Conservation (phyloP, 35 echinoderm and acorn worm genomes). For the Heliocidaris tuberculata region DNA sequence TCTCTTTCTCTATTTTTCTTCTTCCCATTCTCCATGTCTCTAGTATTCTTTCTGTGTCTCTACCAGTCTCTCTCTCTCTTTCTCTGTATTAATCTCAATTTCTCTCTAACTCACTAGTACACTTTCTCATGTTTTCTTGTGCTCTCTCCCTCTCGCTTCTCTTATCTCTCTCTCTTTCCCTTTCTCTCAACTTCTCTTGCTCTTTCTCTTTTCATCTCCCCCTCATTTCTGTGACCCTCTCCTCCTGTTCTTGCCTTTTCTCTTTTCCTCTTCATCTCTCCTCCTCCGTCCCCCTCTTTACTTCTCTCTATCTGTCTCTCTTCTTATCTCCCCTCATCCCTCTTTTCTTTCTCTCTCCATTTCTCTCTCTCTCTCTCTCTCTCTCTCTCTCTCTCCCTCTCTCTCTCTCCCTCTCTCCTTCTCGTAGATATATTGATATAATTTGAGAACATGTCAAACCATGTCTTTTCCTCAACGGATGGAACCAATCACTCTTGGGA, state of each 20-base stretch:
- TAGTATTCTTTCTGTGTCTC: neutral
- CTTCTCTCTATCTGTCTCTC: neutral
- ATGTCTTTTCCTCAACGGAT: neutral
- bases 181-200: neutral
- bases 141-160: neutral
- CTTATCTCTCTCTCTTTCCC: neutral
- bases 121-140: neutral
- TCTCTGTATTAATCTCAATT: too few species aligned
- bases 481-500: neutral
- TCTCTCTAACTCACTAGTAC: neutral
- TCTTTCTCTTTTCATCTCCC: neutral
- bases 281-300: neutral
- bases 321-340: neutral
- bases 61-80: too few species aligned
- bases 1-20: neutral
- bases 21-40: neutral
- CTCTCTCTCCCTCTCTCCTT: neutral
- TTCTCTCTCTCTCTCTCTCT: neutral
- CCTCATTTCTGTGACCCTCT: neutral
- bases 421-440: neutral
- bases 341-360: neutral
- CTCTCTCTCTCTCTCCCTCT: neutral
- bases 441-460: neutral
- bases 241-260: neutral
- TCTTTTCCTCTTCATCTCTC: neutral